phyloP scores from a whole-genome alignment of 2,113 vertebrate species.

The Opisthocomus hoazin region DNA sequence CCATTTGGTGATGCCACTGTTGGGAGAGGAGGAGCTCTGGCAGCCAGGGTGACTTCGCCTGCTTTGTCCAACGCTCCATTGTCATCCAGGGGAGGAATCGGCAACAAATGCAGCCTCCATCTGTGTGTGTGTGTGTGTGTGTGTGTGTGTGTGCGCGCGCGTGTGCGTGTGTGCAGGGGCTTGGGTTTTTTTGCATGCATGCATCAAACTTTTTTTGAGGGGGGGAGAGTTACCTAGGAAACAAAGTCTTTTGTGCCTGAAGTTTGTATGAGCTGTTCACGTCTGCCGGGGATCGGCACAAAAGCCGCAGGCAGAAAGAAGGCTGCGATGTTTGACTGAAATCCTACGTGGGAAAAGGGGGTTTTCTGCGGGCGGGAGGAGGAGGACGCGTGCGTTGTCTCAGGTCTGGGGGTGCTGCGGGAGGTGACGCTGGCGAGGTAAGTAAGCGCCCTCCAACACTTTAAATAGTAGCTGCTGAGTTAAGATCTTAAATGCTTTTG shows the following conservation, averaged over 20 bases:
- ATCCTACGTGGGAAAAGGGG: conserved; percentile 34
- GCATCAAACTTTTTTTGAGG: conserved; percentile 72
- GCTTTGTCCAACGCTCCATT: conserved; percentile 64
- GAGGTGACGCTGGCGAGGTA: conserved; percentile 64
- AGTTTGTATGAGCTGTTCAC: conserved; percentile 85
- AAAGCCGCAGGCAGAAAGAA: conserved; percentile 78
- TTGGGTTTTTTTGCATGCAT: conserved; percentile 42
- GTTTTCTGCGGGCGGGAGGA: conserved; percentile 43
- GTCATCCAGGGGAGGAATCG: conserved; percentile 74
- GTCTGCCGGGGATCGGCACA: conserved; percentile 79
- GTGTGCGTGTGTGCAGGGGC: neutral
- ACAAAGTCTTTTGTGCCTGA: conserved; percentile 87
- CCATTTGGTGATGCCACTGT: conserved; percentile 18
- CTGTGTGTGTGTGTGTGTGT: neutral
- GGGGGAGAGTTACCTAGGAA: conserved; percentile 86
- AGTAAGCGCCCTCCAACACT: conserved; percentile 34
- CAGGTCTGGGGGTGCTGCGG: conserved; percentile 43
- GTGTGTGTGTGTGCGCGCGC: neutral
- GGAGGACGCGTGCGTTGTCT: neutral
- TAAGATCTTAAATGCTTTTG: conserved; percentile 16
- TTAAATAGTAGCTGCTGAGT: conserved; percentile 7
- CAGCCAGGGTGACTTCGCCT: conserved; percentile 28
- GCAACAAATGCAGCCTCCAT: conserved; percentile 58
- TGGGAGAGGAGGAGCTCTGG: conserved; percentile 57
- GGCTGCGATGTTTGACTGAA: conserved; percentile 69